phyloP scores from a whole-genome alignment of 1,140 invertebrate genomes.

The Stegodyphus dumicola region DNA sequence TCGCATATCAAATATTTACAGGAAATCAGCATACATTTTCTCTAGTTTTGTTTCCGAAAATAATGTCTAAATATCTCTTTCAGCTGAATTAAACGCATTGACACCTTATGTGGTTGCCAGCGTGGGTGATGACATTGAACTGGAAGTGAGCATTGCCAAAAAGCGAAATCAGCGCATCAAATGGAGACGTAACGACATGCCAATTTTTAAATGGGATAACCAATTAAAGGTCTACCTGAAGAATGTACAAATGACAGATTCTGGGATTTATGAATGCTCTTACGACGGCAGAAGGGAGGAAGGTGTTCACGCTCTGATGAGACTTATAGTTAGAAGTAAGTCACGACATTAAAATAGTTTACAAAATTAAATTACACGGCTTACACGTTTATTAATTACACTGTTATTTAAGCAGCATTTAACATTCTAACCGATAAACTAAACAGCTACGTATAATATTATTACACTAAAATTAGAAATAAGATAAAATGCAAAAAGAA shows the following conservation, averaged over 20 bases:
- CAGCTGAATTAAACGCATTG: constrained; percentile 42
- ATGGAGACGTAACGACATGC: constrained; percentile 34
- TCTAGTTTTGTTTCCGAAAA: no score
- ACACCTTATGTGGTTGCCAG: constrained; percentile 28
- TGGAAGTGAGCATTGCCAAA: constrained; percentile 19
- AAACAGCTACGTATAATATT: no score
- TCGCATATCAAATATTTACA: not conserved
- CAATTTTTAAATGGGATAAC: constrained; percentile 21
- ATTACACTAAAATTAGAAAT: no score
- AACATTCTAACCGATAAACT: no score
- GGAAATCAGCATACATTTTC: not conserved
- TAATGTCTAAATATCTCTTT: not conserved
- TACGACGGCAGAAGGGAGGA: constrained; percentile 47
- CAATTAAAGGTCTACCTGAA: constrained; percentile 4
- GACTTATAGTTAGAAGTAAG: constrained; percentile 60
- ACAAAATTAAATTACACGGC: no score
- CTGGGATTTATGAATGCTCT: constrained; percentile 61
- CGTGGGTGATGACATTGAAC: constrained; percentile 21
- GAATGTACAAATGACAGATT: constrained; percentile 14
- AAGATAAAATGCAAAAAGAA: no score
- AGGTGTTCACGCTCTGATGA: constrained; percentile 53
- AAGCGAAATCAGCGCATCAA: not conserved
- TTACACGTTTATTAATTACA: no score
- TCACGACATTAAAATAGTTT: not conserved
- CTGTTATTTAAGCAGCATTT: no score